Percentiles rank a stretch among this genome's conserved stretches.
These are phyloP conservation scores for Netelia fuscicornis DNA, from an alignment of 2,888 invertebrate genomes.

Conservation along the genomic window DNA sequence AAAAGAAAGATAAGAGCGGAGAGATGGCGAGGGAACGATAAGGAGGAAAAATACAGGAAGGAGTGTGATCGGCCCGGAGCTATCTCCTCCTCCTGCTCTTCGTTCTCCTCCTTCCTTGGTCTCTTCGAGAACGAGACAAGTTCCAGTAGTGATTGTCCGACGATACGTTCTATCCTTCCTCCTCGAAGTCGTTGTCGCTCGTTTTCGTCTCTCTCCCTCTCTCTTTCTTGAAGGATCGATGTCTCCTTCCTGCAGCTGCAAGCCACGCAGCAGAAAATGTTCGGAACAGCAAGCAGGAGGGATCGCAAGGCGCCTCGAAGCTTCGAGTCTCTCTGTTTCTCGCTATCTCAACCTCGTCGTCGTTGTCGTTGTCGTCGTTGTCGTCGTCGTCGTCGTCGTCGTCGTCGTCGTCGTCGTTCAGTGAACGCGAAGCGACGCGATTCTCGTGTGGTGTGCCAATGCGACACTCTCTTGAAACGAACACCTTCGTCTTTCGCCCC, in stretches of 20 bases:
- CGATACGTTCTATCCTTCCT: slow-evolving; percentile 56
- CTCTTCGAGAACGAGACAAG: slow-evolving; percentile 37
- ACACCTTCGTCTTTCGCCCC: slow-evolving; percentile 57
- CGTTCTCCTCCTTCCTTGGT: slow-evolving; percentile 9
- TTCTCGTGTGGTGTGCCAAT: slow-evolving; percentile 36
- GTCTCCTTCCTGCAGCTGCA: slow-evolving; percentile 60
- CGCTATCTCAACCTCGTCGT: slow-evolving; percentile 56
- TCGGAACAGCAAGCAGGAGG: slow-evolving; percentile 35
- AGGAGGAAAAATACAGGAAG: slow-evolving; percentile 31
- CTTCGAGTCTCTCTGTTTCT: slow-evolving; percentile 30
- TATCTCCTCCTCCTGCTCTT: slow-evolving; percentile 54
- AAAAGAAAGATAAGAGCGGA: slow-evolving; percentile 44
- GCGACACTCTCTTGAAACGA: slow-evolving; percentile 59
- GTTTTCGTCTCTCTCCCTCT: neutral
- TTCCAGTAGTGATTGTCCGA: slow-evolving; percentile 67
- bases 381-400: slow-evolving; percentile 16
- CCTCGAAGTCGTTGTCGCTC: slow-evolving; percentile 19
- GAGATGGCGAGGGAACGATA: slow-evolving; percentile 5
- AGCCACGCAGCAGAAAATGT: slow-evolving; percentile 31
- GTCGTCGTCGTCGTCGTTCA: slow-evolving; percentile 34
- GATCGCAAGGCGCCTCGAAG: slow-evolving; percentile 53
- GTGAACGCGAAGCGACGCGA: slow-evolving; percentile 50
- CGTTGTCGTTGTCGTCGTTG: neutral
- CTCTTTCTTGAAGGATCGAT: slow-evolving; percentile 55
- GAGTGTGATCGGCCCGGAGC: slow-evolving; percentile 55